Percentiles rank a stretch among this genome's conserved stretches.
Conservation (phyloP, 2,797 vertebrate genomes). For the Steatocranus sp. region DNA sequence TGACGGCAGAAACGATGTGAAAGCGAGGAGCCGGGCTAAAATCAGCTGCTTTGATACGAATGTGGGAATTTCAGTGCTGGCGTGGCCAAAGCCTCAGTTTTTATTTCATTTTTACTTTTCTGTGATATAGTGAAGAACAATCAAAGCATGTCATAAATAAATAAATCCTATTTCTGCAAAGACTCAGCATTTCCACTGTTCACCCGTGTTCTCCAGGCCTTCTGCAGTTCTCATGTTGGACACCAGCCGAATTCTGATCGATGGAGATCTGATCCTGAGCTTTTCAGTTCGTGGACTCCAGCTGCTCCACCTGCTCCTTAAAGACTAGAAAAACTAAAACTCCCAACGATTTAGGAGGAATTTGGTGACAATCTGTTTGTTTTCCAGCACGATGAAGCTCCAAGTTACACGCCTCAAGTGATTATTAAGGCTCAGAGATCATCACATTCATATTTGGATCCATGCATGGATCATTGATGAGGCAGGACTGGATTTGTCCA, state of each 20-base stretch:
- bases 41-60: neutral
- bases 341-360: neutral
- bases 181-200: neutral
- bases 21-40: neutral
- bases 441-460: neutral
- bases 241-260: neutral
- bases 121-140: neutral
- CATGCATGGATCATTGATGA: neutral
- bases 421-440: neutral
- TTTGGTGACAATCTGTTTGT: neutral
- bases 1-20: rapidly evolving
- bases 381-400: neutral
- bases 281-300: neutral
- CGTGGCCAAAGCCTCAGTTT: neutral
- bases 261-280: neutral
- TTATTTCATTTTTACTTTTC: neutral
- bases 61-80: neutral
- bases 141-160: neutral
- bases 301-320: neutral
- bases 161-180: neutral
- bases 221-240: neutral
- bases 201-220: neutral
- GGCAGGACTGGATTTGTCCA: neutral
- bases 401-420: neutral
- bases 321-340: neutral